Percentiles rank a stretch among this genome's conserved stretches.
These are phyloP conservation scores for Hydrotaea cyrtoneurina DNA, from an alignment of 2,888 invertebrate species.

Conservation along the genomic window DNA sequence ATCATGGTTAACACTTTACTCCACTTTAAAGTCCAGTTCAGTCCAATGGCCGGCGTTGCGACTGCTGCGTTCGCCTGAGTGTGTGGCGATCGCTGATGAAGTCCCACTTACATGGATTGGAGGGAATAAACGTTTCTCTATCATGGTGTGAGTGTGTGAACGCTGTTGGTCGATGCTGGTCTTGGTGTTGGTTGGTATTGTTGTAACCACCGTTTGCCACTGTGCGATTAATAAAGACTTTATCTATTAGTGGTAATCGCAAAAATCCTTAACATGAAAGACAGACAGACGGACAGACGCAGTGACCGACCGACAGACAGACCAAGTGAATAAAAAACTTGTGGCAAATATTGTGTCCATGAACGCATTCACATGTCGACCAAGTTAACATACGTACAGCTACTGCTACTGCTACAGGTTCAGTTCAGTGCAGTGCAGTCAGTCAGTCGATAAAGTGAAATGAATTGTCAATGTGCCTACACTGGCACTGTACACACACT, in stretches of 20 bases:
- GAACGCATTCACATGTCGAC: slow-evolving; percentile 69
- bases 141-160: not conserved
- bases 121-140: not conserved
- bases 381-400: slow-evolving; percentile 62
- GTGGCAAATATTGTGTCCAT: slow-evolving; percentile 65
- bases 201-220: slow-evolving; percentile 45
- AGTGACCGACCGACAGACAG: not conserved
- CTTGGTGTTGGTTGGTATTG: slow-evolving; percentile 10
- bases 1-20: slow-evolving; percentile 57
- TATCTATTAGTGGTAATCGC: slow-evolving; percentile 78
- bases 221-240: slow-evolving; percentile 68
- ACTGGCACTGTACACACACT: too few species aligned
- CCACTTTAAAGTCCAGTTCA: slow-evolving; percentile 11
- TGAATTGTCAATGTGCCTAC: slow-evolving; percentile 59
- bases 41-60: not conserved
- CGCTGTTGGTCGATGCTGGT: not conserved
- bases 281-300: not conserved
- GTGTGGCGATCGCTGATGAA: slow-evolving; percentile 38
- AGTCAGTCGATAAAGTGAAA: slow-evolving; percentile 54
- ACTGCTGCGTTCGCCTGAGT: too few species aligned
- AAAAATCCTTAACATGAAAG: slow-evolving; percentile 55
- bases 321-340: slow-evolving; percentile 51
- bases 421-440: not conserved
- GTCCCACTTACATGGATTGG: slow-evolving; percentile 53
- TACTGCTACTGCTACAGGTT: not conserved